Base-by-base conservation (phyloP, 2,888 invertebrate species). In the Oligia strigilis region DNA sequence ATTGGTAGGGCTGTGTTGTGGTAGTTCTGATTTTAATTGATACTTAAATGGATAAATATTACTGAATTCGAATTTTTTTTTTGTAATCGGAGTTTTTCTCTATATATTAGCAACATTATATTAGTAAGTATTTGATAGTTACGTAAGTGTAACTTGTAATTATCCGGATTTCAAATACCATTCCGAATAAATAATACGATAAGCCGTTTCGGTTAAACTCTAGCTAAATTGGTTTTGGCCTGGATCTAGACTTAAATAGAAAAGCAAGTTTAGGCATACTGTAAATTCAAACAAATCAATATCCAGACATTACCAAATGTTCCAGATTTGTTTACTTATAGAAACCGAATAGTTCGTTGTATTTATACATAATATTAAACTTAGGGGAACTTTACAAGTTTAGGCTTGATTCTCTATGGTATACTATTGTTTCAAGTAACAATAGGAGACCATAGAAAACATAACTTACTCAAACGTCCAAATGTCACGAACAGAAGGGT, bases 251-350 rank as follows among this genome's bases (percentile, higher is more conserved):
- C 58, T 67, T 0, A 82, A 86, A 85, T 85, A 83, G 70, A 71
- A 74, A 43, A 17, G 5, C 69, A 52, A 67, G 58, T 64, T 72
- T 75, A 67, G 74, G 40, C 62, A 8, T 43, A 64, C 40, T 40
- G n/a, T 78, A 78, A 65, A 52, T n/a, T 78, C n/a, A 70, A 79
- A 60, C 17, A 79, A 79, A 84, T 81, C 79, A 79, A 84, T 81
- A 84, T 66, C 40, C 40, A 66, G 52, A 29, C 4, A 62, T 70
- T 55, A 49, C 3, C 13, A 46, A 74, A 69, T 82, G 76, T 70
- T 72, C 69, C 29, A 72, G 72, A 70, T 62, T 58, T 76, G 55
- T 66, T 77, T 55, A 49, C 46, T 67, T n/a, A 62, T 13, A 46
- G 43, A 62, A 58, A 13, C 13, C 5, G 29, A 6, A 52, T 49